Evolutionary conservation across 2,888 invertebrate species (phyloP).

Genomic region (Metacarcinus magister): DNA sequence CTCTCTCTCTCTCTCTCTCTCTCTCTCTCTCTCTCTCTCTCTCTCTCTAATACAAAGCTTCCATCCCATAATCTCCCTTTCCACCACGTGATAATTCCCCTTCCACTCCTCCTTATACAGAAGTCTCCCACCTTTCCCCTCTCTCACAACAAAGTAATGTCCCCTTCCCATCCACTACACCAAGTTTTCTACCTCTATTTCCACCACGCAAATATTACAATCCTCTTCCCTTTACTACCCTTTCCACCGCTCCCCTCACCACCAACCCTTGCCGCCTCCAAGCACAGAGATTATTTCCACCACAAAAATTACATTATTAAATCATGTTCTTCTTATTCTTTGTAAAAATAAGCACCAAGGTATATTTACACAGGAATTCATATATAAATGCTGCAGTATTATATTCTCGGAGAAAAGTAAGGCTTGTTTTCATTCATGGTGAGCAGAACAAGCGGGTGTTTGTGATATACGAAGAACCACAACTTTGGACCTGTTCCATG

Average conservation of each 20-base stretch:
- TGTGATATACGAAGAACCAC: no score
- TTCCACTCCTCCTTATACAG: no score
- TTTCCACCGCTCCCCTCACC: not conserved
- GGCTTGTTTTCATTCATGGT: not conserved
- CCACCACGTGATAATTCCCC: not conserved
- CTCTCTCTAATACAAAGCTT: no score
- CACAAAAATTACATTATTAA: constrained; percentile 1
- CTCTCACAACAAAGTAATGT: not conserved
- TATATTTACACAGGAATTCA: not conserved
- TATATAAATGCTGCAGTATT: not conserved
- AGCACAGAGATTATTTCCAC: not conserved
- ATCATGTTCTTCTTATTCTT: not conserved
- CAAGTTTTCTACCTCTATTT: not conserved
- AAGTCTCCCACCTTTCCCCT: no score
- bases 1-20: no score
- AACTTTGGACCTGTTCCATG: no score
- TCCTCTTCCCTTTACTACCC: not conserved
- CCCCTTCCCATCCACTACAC: not conserved
- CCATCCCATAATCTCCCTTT: not conserved
- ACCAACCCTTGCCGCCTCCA: not conserved
- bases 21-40: not conserved
- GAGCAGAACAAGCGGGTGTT: no score
- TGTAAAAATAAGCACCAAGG: not conserved
- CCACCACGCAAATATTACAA: no score
- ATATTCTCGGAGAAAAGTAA: not conserved